phyloP scores from a whole-genome alignment of 2,113 vertebrate species.

The Amia ocellicauda region DNA sequence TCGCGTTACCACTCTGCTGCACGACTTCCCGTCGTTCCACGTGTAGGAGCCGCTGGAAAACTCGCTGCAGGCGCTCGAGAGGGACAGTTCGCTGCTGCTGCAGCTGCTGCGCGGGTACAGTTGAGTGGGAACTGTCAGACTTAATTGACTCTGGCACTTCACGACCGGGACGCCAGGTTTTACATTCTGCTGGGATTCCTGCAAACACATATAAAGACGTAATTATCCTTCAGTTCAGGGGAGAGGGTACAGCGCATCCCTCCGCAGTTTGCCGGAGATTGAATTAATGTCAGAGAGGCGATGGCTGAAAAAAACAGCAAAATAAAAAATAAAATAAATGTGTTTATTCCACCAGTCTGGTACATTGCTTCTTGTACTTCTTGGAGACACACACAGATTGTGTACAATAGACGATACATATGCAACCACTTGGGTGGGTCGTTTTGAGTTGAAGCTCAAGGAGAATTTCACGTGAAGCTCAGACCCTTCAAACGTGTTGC shows the following conservation, averaged over 20 bases:
- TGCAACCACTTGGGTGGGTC: no score
- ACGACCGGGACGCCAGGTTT: constrained; percentile 63
- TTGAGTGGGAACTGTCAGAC: constrained; percentile 50
- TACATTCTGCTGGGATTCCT: constrained; percentile 75
- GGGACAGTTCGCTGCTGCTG: constrained; percentile 86
- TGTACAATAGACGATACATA: no score
- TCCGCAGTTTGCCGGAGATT: not conserved
- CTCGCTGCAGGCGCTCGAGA: constrained; percentile 90
- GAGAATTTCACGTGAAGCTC: no score
- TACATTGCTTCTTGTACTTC: no score
- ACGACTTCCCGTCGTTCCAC: constrained; percentile 78
- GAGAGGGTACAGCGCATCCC: not conserved
- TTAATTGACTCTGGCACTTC: constrained; percentile 75
- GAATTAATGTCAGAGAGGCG: no score
- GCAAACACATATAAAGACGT: constrained; percentile 39
- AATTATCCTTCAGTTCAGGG: constrained; percentile 18
- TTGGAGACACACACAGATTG: no score
- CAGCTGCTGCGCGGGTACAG: constrained; percentile 81
- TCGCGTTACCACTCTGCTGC: constrained; percentile 72
- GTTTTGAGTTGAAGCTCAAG: no score
- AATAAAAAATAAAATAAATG: no score
- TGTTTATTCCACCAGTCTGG: no score
- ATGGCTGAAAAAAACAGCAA: no score
- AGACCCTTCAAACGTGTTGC: no score
- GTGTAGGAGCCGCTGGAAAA: constrained; percentile 88